Conservation (phyloP, 2,888 invertebrate species). For the Tenthredo distinguenda region DNA sequence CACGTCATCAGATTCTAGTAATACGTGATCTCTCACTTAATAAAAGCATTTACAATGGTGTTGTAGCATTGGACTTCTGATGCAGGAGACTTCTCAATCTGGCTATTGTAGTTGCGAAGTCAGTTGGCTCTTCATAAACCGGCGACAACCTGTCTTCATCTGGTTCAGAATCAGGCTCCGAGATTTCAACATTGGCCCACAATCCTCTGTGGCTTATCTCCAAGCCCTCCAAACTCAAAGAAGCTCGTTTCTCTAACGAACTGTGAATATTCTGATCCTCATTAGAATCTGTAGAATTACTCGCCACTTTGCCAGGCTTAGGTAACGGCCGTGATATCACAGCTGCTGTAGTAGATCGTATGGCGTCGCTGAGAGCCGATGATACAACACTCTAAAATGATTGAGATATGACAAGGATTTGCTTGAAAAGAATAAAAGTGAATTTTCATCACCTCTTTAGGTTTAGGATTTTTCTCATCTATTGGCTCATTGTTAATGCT, state of each 20-base stretch:
- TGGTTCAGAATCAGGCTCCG: constrained; percentile 69
- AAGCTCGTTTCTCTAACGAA: constrained; percentile 36
- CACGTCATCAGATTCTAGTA: background rate
- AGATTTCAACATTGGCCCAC: constrained; percentile 66
- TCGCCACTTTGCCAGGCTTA: constrained; percentile 56
- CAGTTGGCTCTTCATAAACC: constrained; percentile 87
- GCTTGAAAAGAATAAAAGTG: background rate
- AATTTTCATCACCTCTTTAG: constrained; percentile 32
- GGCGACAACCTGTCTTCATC: constrained; percentile 79
- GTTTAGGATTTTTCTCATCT: background rate
- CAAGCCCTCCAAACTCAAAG: constrained; percentile 47
- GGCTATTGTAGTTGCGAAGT: constrained; percentile 87
- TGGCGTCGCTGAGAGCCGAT: constrained; percentile 69
- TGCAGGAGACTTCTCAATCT: constrained; percentile 84
- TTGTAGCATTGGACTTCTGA: constrained; percentile 78
- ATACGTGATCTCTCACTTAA: background rate
- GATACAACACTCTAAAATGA: constrained; percentile 66
- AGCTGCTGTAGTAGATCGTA: constrained; percentile 71
- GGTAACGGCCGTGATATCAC: constrained; percentile 69
- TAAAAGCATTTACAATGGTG: constrained; percentile 67
- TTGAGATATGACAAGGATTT: constrained; percentile 24
- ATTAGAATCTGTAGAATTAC: background rate
- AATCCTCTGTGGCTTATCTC: constrained; percentile 68
- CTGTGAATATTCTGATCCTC: constrained; percentile 25
- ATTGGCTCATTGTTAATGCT: constrained; percentile 3